Percentiles rank a stretch among this genome's conserved stretches.
Conservation (phyloP, 2,797 vertebrate genomes). For the Urosaurus nigricauda region DNA sequence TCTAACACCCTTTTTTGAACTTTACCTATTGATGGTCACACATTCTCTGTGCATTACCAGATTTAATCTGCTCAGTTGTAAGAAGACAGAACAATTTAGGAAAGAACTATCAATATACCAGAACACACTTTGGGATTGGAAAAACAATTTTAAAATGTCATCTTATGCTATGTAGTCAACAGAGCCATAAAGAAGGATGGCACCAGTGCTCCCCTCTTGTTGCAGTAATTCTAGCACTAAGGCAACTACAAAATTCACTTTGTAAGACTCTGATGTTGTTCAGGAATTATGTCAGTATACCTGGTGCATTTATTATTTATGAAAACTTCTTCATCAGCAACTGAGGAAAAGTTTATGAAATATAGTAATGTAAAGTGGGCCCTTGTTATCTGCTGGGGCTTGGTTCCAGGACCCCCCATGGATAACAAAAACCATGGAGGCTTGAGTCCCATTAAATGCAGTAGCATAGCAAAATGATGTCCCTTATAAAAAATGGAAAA, state of each 20-base stretch:
- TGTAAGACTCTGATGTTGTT: not conserved
- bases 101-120: not conserved
- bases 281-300: too few species aligned
- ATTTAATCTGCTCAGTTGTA: not conserved
- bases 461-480: too few species aligned
- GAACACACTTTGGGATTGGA: not conserved
- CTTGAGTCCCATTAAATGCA: too few species aligned
- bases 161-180: too few species aligned
- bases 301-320: not conserved
- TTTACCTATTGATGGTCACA: not conserved
- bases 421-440: too few species aligned
- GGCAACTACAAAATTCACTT: not conserved
- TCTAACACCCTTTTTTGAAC: not conserved
- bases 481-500: too few species aligned
- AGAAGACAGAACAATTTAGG: not conserved
- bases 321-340: not conserved
- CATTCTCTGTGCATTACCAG: not conserved
- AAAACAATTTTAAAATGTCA: not conserved
- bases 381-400: too few species aligned
- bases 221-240: not conserved
- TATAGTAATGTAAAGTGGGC: too few species aligned
- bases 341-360: not conserved
- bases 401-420: too few species aligned
- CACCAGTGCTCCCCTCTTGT: not conserved
- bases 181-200: not conserved